Evolutionary conservation across 2,113 vertebrate genomes (phyloP), one percentile per base, ranked within the genome.

Genomic region (Galbula dea): DNA sequence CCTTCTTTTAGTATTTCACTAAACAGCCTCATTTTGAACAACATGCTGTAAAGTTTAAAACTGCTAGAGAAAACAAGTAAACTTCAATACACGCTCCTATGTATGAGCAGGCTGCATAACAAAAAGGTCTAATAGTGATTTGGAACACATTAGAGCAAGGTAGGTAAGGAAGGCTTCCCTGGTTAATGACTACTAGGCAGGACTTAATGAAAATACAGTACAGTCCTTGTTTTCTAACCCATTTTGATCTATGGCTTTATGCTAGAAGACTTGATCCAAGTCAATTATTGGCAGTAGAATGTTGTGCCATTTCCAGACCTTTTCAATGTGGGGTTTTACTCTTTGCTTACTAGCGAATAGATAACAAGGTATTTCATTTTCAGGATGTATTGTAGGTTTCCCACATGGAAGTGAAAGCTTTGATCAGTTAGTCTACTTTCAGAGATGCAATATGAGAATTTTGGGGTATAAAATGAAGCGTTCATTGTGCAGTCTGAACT

Each of bases 341-440:
- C 10, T 65, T 87, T 73, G 74, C 71, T 94, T 91, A 61, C 36
- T 59, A 83, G 13, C 68, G 52, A 93, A 93, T 67, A 90, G 88
- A 86, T 81, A 92, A 65, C 11, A 69, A 83, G 24, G 4, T 63
- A 84, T 94, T 92, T 77, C 6, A 63, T 76, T 75, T 93, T 91
- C 79, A 73, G 51, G 5, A 32, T 52, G 10, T 34, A 43, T 41
- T 84, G 15, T 41, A 54, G 5, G 14, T 82, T 90, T 95, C 74
- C 62, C 54, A 36, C 43, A 81, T 71, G 83, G n/a, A 86, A 37
- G 9, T 32, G 8, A 86, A 93, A 63, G 23, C 88, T 96, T 94
- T 91, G 75, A 87, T 84, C 80, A 92, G 92, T 95, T 90, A 72
- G 69, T 59, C 61, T 88, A 29, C 18, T 86, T 83, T 75, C 49